These are phyloP conservation scores for Probosciger aterrimus DNA, from an alignment of 2,113 vertebrate genomes.

Conservation along the genomic window DNA sequence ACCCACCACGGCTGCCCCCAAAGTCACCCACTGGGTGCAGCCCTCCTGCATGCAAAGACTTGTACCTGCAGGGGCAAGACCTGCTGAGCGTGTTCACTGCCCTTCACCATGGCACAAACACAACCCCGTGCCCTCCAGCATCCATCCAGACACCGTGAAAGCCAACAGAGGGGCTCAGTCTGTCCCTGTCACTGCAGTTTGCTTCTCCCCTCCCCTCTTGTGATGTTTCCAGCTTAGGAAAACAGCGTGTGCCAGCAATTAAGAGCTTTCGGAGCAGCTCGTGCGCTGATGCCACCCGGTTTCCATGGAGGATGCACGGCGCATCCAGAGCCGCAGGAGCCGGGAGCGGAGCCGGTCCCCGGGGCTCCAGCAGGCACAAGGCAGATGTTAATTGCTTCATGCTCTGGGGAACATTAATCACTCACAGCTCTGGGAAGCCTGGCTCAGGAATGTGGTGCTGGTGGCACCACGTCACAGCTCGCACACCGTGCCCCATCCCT, in stretches of 20 bases:
- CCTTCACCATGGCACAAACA: not conserved
- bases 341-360: not conserved
- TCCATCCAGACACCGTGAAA: not conserved
- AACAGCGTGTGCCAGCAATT: not conserved
- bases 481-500: not conserved
- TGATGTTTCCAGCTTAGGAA: not conserved
- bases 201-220: not conserved
- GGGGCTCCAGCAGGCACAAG: not conserved
- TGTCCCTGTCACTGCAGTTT: not conserved
- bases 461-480: not conserved
- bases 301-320: not conserved
- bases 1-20: not conserved
- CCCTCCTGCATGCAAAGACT: rapidly evolving
- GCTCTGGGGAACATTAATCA: not conserved
- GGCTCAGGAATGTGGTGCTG: not conserved
- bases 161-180: not conserved
- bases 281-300: not conserved
- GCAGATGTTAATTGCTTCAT: not conserved
- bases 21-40: rapidly evolving
- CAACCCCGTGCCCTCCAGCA: not conserved
- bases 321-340: not conserved
- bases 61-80: rapidly evolving
- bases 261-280: not conserved
- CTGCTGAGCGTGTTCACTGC: rapidly evolving
- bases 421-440: not conserved